Base-by-base conservation (phyloP, 2,113 vertebrate genomes). In the Camelus dromedarius region DNA sequence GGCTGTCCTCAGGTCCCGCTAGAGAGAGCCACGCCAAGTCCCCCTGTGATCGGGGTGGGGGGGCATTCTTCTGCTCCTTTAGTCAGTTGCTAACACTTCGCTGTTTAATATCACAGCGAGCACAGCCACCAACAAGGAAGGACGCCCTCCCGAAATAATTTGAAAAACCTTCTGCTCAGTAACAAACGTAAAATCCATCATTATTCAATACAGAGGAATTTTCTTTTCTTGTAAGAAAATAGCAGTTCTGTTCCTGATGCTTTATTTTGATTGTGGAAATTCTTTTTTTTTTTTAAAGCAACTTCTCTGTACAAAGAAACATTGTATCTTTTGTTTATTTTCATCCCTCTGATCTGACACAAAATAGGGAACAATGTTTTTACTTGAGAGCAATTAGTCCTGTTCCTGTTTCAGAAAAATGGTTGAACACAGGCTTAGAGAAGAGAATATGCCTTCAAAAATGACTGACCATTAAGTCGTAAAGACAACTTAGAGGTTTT, bases 51-150 rank as follows among this genome's bases (percentile, higher is more conserved):
- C 93, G 97, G 35, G 66, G 2, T 94, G 97, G 35, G 66, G 2
- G 72, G 83, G 94, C 46, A 82, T 92, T 84, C 64, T 69, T 73
- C 66, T 12, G 32, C 82, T 93, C 91, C 93, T 98, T 97, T 94
- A 98, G 97, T 98, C 97, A 97, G 38, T 75, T 93, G 90, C 93
- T 98, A 52, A 80, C 91, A 94, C 96, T 89, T 98, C 26, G 32
- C 92, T 94, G 92, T 42, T 92, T 96, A 97, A 73, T 56, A 66
- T 95, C 98, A 96, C 79, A 10, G 89, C 28, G 24, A 90, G 86
- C 81, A 35, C 97, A 0, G 4, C 92, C 10, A 91, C 85, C 92
- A 95, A 96, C 93, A 93, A 60, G 3, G 50, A 76, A 54, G 56
- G 52, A 14, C 10, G 0, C 24, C 92, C 85, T 48, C 89, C 94